Percentiles rank a stretch among this genome's conserved stretches.
These are phyloP conservation scores for Lerema accius DNA, from an alignment of 1,140 invertebrate genomes.

Conservation along the genomic window DNA sequence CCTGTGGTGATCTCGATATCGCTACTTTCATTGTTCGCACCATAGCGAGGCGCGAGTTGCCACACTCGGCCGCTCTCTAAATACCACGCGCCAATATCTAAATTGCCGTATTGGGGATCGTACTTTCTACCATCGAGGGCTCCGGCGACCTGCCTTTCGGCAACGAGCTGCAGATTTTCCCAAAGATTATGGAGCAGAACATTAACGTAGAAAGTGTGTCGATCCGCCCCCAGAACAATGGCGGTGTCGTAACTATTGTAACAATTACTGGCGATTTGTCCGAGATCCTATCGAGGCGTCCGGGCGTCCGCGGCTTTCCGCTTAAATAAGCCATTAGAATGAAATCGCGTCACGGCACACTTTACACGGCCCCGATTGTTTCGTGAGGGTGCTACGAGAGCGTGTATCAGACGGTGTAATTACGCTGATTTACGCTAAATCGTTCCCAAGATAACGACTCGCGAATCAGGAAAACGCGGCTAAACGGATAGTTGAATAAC, in stretches of 20 bases:
- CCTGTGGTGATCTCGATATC: not conserved
- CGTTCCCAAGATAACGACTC: conserved; percentile 25
- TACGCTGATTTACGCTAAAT: conserved; percentile 30
- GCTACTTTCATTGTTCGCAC: conserved; percentile 17
- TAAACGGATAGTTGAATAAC: conserved; percentile 23
- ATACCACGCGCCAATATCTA: conserved; percentile 37
- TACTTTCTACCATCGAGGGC: conserved; percentile 54
- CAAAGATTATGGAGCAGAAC: conserved; percentile 46
- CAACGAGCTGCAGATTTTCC: conserved; percentile 43
- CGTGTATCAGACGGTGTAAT: conserved; percentile 24
- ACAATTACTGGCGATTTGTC: conserved; percentile 52
- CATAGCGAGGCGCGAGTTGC: not conserved
- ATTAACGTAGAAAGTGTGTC: conserved; percentile 50
- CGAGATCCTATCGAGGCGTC: conserved; percentile 42
- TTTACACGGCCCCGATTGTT: conserved; percentile 44
- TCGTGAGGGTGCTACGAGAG: conserved; percentile 13
- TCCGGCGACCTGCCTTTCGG: conserved; percentile 40
- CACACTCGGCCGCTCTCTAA: conserved; percentile 32
- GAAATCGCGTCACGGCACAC: conserved; percentile 39
- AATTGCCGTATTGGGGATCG: conserved; percentile 42
- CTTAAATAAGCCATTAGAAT: conserved; percentile 37
- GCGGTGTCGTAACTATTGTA: conserved; percentile 45
- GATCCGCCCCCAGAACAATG: conserved; percentile 36
- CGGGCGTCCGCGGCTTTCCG: conserved; percentile 41
- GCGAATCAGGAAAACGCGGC: conserved; percentile 23